These are phyloP conservation scores for Sarcophaga peregrina DNA, from an alignment of 1,140 invertebrate species.

Conservation along the genomic window DNA sequence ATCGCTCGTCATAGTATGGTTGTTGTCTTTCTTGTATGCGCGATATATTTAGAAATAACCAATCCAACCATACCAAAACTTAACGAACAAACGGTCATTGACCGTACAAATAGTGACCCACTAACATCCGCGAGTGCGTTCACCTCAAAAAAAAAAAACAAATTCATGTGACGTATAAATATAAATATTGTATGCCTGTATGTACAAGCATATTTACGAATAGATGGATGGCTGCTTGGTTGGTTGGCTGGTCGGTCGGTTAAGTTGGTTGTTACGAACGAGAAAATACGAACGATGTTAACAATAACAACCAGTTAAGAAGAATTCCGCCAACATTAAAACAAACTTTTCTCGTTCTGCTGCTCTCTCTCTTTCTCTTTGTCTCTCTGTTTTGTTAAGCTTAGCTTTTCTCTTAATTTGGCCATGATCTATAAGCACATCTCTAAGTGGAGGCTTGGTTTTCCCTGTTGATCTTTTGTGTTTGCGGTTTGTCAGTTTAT, in stretches of 20 bases:
- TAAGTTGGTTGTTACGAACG: background rate
- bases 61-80: slow-evolving; percentile 20
- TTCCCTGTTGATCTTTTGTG: background rate
- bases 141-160: slow-evolving; percentile 51
- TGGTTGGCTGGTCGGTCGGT: background rate
- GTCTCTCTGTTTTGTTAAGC: background rate
- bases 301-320: slow-evolving; percentile 6
- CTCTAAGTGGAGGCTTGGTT: background rate
- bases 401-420: background rate
- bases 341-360: background rate
- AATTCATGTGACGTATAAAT: slow-evolving; percentile 63
- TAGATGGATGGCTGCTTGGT: background rate
- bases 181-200: slow-evolving; percentile 41
- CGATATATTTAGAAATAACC: slow-evolving; percentile 34
- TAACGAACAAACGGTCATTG: slow-evolving; percentile 65
- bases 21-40: background rate
- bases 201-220: slow-evolving; percentile 30
- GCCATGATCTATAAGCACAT: background rate
- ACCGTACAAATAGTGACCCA: slow-evolving; percentile 68
- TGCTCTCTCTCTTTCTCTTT: background rate
- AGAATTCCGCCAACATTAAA: background rate
- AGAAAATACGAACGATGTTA: slow-evolving; percentile 14
- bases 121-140: slow-evolving; percentile 67
- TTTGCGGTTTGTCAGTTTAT: background rate
- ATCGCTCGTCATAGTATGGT: background rate